Evolutionary conservation across 2,888 invertebrate genomes (phyloP), one percentile per base, ranked within the genome.

Genomic region (Thecocarcelia acutangulata): DNA sequence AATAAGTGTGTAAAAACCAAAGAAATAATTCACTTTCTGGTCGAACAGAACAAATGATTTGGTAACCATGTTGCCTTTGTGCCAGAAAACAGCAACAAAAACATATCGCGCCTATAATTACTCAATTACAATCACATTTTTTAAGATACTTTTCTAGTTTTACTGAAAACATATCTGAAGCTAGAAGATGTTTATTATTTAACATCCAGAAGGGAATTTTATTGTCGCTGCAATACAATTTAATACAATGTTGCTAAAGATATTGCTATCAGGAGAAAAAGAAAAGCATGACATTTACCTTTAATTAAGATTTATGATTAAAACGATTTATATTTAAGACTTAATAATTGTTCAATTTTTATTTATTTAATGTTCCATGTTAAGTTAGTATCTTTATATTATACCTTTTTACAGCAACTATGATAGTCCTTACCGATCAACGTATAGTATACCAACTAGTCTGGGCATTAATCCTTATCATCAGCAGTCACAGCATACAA

Each of bases 391-490:
- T 44, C 2, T 37, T 54, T 24, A 69, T 42, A 15, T 40, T 52
- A 58, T 28, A 4, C 17, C 21, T 11, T 50, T 61, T 64, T 83
- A 66, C 85, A 90, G 87, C 86, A 91, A 90, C 85, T 91, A 91
- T 85, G 92, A 92, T 81, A 92, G 91, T 85, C 91, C 92, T 76
- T 92, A 92, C 87, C 91, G 92, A 78, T 92, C 92, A 80, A 92
- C 92, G 64, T 92, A 91, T 85, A 92, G 92, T 86, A 92, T 92
- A 85, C 91, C 92, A 72, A 91, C 91, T 6, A 89, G 90, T 63
- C 87, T 91, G 85, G 90, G 90, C 66, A 88, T 91, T 79, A 88
- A 89, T 83, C 89, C 90, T 66, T 89, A 89, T 86, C 89, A 88
- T 84, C 84, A 85, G 72, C 84, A 83, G 74, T 66, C 79, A 61